phyloP scores from a whole-genome alignment of 2,113 vertebrate genomes.

The Panurus biarmicus region DNA sequence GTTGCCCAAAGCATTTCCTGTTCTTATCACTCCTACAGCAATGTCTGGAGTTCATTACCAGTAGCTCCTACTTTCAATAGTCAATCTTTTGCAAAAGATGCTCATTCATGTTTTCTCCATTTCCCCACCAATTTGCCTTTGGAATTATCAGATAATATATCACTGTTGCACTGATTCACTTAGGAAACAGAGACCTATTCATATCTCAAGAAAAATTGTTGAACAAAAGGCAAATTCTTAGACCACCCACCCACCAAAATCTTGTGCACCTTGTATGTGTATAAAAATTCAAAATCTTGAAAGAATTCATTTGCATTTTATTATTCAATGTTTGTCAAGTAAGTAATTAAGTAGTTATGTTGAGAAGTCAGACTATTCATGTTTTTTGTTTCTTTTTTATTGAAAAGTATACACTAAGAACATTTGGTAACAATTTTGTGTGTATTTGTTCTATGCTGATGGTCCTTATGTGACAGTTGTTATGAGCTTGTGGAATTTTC shows the following conservation, averaged over 20 bases:
- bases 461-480: background rate
- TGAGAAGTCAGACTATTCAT: background rate
- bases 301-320: conserved; percentile 15
- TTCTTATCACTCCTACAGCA: conserved; percentile 25
- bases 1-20: conserved; percentile 55
- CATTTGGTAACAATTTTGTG: conserved; percentile 46
- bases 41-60: conserved; percentile 31
- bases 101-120: conserved; percentile 15
- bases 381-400: conserved; percentile 16
- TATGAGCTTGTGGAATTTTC: background rate
- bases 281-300: background rate
- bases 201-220: background rate
- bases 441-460: conserved; percentile 34
- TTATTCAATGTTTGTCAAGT: conserved; percentile 16
- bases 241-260: conserved; percentile 45
- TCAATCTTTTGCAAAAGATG: background rate
- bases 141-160: background rate
- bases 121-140: background rate
- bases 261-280: background rate
- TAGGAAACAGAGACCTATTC: conserved; percentile 48
- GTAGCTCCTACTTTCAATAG: conserved; percentile 25
- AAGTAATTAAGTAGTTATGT: conserved; percentile 24
- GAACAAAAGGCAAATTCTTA: conserved; percentile 39
- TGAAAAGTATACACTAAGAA: conserved; percentile 7
- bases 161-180: background rate